A percentile compares a stretch with the other conserved stretches of the same genome.
Conservation (phyloP, 2,113 vertebrate genomes). For the Bombycilla garrulus region DNA sequence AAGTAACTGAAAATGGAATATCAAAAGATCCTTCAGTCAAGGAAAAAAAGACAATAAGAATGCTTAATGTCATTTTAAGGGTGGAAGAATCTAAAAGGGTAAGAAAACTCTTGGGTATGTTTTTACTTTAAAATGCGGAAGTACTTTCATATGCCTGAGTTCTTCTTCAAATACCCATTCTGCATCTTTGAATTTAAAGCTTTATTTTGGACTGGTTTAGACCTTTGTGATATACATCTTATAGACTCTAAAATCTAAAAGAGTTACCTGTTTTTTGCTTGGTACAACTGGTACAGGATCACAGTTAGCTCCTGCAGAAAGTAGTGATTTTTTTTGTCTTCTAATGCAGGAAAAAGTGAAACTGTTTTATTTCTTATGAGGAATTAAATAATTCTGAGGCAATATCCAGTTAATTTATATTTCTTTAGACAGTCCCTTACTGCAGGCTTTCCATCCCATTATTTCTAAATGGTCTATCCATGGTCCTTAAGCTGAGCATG, state of each 20-base stretch:
- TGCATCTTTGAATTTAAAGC: not conserved
- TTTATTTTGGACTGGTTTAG: not conserved
- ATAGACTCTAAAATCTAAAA: not conserved
- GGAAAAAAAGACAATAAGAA: not conserved
- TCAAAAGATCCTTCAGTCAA: not conserved
- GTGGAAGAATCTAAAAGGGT: not conserved
- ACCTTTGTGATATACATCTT: not conserved
- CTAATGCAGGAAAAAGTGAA: not conserved
- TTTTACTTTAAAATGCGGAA: not conserved
- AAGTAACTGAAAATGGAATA: not conserved
- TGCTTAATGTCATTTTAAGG: not conserved
- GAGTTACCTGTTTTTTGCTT: not conserved
- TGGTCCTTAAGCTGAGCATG: not conserved
- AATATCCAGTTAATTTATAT: not conserved
- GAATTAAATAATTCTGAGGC: not conserved
- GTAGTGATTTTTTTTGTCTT: not conserved
- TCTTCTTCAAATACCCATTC: not conserved
- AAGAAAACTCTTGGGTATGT: not conserved
- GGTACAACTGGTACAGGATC: not conserved
- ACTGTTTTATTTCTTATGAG: not conserved
- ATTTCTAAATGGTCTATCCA: not conserved
- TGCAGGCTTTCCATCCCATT: not conserved
- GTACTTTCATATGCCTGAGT: not conserved
- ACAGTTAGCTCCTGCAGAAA: not conserved
- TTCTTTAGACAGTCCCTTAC: not conserved